Base-by-base conservation (phyloP, 2,888 invertebrate genomes). In the Orthonevra nobilis region DNA sequence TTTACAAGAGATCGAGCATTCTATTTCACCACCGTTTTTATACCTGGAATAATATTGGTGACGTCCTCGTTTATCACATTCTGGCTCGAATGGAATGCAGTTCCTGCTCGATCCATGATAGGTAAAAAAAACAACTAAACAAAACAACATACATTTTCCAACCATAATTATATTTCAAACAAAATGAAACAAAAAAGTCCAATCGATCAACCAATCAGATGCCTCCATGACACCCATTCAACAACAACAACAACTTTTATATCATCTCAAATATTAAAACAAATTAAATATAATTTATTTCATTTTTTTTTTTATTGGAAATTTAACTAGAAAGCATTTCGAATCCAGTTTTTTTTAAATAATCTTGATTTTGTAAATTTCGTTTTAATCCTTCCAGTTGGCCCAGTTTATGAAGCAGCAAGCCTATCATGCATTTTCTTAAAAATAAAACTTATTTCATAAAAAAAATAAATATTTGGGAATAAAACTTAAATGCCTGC, bases 11-110 rank as follows among this genome's bases (percentile, higher is more conserved):
- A 97, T 92, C 93, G 96, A 91, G 96, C 96, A 89, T 97, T 97
- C 92, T 97, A 97, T 92, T 96, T 97, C 92, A 97, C 97, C 86
- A 97, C 97, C 89, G 97, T 97, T 90, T 97, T 97, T 91, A 96
- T 97, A 91, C 97, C 97, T 86, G 97, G 97, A 88, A 96, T 97
- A 88, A 96, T 97, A 91, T 92, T 97, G 91, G 97, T 97, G 90
- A 97, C 97, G 86, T 96, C 96, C 90, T 97, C 97, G 87, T 97
- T 97, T 92, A 97, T 97, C 90, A 97, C 97, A 88, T 97, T 97
- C 92, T 97, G 97, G 97, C 92, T 97, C 90, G 97, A 97, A 92
- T 97, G 97, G 96, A 97, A 97, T 91, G 97, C 97, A 85, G 97
- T 97, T 87, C 97, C 97, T 88, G 97, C 97, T 89, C 92, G 97